A percentile compares a stretch with the other conserved stretches of the same genome.
Evolutionary conservation across 2,797 vertebrate species (phyloP).

Genomic region (Carcharodon carcharias): DNA sequence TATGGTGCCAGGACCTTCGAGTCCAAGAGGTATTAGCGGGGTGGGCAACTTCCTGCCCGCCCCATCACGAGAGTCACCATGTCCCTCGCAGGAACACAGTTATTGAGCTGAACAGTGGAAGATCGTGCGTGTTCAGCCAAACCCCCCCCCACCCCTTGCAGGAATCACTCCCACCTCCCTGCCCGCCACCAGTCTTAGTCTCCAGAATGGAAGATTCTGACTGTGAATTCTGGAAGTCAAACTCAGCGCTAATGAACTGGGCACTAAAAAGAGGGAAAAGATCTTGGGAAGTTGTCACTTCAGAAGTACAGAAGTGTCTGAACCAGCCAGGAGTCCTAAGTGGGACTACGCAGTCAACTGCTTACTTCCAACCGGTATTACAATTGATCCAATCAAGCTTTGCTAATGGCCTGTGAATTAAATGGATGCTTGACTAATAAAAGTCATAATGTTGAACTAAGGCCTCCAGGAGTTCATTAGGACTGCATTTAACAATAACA

Average conservation of each 20-base stretch:
- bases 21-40: no score
- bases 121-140: no score
- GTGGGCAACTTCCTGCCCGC: no score
- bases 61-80: no score
- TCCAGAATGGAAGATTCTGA: no score
- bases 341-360: background rate
- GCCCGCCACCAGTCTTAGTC: no score
- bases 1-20: no score
- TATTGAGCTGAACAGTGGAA: no score
- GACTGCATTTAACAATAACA: background rate
- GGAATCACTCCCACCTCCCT: no score
- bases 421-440: background rate
- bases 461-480: background rate
- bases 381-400: background rate
- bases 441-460: conserved; percentile 14
- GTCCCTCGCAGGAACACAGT: no score
- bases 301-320: background rate
- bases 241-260: no score
- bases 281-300: background rate
- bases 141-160: no score
- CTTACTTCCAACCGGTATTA: background rate
- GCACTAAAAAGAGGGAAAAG: background rate
- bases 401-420: conserved; percentile 10
- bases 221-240: background rate
- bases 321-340: background rate